Percentiles rank a stretch among this genome's conserved stretches.
phyloP scores from a whole-genome alignment of 2,113 vertebrate genomes.

The Ceratotherium simum region DNA sequence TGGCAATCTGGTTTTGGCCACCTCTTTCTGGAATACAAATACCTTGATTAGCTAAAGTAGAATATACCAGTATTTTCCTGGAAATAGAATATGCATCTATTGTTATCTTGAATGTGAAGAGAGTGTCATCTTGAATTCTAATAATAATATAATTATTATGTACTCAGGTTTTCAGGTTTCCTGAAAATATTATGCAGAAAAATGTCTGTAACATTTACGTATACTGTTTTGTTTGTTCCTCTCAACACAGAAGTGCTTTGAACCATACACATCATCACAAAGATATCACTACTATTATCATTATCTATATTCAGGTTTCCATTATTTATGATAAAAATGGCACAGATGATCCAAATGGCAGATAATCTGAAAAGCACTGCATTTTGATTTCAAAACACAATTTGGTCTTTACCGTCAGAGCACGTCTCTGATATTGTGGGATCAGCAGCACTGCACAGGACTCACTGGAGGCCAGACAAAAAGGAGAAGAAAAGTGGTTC shows the following conservation, averaged over 20 bases:
- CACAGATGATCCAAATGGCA: constrained; percentile 33
- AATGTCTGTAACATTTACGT: constrained; percentile 25
- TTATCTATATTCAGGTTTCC: constrained; percentile 2
- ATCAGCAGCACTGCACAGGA: background rate
- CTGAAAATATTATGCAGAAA: constrained; percentile 56
- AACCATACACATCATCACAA: constrained; percentile 26
- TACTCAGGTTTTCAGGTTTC: constrained; percentile 10
- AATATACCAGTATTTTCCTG: background rate
- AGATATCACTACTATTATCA: constrained; percentile 4
- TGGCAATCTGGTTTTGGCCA: background rate
- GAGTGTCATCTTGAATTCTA: constrained; percentile 58
- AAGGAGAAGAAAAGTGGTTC: background rate
- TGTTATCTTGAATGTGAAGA: constrained; percentile 55
- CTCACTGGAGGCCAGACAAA: background rate
- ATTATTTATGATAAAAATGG: constrained; percentile 63
- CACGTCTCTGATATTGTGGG: background rate
- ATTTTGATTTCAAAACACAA: constrained; percentile 62
- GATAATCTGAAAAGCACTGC: constrained; percentile 44
- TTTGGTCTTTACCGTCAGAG: background rate
- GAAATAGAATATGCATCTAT: constrained; percentile 21
- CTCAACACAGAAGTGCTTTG: background rate
- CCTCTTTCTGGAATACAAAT: constrained; percentile 46
- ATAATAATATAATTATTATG: constrained; percentile 64
- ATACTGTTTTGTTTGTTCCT: constrained; percentile 36
- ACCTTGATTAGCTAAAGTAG: constrained; percentile 8